Evolutionary conservation across 2,797 vertebrate genomes (phyloP).

Genomic region (Taenioides sp.): DNA sequence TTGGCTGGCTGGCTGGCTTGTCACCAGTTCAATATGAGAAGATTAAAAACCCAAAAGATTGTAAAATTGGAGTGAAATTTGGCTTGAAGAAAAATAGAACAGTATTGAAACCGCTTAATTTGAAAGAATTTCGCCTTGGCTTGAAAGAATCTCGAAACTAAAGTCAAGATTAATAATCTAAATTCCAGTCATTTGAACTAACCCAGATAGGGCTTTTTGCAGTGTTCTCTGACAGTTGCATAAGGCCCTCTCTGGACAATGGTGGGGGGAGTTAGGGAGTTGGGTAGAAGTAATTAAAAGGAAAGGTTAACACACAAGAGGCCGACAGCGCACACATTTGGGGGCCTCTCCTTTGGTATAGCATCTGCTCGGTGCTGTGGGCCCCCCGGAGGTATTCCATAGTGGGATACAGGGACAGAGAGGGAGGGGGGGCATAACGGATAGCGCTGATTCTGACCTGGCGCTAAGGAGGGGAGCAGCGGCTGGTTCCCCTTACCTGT

Average conservation of each 20-base stretch:
- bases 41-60: too few relatives aligned
- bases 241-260: constrained; percentile 67
- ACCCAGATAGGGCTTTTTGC: background rate
- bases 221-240: constrained; percentile 63
- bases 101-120: background rate
- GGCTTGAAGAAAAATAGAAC: background rate
- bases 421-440: constrained; percentile 57
- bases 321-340: constrained; percentile 59
- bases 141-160: background rate
- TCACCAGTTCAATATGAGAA: too few relatives aligned
- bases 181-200: background rate
- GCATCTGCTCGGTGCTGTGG: constrained; percentile 69
- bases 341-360: constrained; percentile 65
- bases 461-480: constrained; percentile 44
- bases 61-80: background rate
- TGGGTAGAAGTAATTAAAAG: constrained; percentile 80
- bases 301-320: constrained; percentile 79
- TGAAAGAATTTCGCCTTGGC: background rate
- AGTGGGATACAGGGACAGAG: constrained; percentile 49
- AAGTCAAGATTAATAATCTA: background rate
- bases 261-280: constrained; percentile 66
- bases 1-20: background rate
- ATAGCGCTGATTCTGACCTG: constrained; percentile 61
- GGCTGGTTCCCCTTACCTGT: constrained; percentile 67
- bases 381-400: constrained; percentile 44